A percentile compares a stretch with the other conserved stretches of the same genome.
These are phyloP conservation scores for Cryptoblepharus egeriae DNA, from an alignment of 2,797 vertebrate genomes.

Conservation along the genomic window DNA sequence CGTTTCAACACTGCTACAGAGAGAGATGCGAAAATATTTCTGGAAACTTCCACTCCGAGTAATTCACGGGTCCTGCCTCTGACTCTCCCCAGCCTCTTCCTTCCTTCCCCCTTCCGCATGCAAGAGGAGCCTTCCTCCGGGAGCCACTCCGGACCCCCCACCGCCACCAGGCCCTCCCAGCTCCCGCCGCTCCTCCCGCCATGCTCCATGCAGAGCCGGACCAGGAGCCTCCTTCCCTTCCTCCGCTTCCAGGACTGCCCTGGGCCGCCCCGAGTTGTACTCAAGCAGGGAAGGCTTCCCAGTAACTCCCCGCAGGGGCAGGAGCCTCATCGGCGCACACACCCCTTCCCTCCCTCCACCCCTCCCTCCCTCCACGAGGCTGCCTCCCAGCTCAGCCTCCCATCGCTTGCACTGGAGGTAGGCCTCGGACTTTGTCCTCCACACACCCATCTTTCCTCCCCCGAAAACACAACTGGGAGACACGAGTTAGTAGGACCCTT, in stretches of 20 bases:
- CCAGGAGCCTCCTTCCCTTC: too few species aligned
- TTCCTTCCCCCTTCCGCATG: constrained; percentile 37
- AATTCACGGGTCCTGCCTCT: constrained; percentile 63
- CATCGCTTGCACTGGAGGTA: not conserved
- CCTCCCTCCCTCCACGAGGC: constrained; percentile 48
- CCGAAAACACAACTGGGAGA: not conserved
- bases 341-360: constrained; percentile 51
- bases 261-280: not conserved
- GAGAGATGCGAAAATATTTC: constrained; percentile 68
- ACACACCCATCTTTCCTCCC: not conserved
- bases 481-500: too few species aligned
- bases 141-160: too few species aligned
- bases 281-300: not conserved
- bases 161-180: too few species aligned
- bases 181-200: not conserved
- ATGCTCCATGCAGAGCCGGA: too few species aligned
- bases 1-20: constrained; percentile 79
- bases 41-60: constrained; percentile 82
- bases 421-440: constrained; percentile 23
- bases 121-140: constrained; percentile 35
- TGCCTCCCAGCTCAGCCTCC: constrained; percentile 3
- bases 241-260: not conserved
- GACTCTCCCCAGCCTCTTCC: constrained; percentile 20
- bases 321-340: constrained; percentile 36
- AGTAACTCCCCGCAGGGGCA: not conserved